Conservation (phyloP, 2,113 vertebrate species). For the Oxyruncus cristatus region DNA sequence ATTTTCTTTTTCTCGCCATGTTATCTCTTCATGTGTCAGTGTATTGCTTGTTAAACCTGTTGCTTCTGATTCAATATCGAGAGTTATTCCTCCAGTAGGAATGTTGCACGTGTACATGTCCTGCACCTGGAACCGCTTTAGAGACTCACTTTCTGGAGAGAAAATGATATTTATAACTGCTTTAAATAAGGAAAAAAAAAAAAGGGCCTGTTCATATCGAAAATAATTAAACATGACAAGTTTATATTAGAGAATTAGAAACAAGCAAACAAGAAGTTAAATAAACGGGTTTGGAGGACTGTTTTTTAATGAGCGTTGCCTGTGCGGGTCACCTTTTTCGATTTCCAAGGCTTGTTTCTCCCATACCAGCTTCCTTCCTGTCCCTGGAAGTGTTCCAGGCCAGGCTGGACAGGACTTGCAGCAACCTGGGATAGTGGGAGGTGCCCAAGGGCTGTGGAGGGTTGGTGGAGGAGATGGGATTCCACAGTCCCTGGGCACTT, state of each 20-base stretch:
- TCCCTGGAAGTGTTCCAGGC: background rate
- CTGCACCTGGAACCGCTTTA: slow-evolving; percentile 53
- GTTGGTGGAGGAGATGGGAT: background rate
- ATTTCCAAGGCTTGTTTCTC: background rate
- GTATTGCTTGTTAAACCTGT: background rate
- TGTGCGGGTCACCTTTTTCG: background rate
- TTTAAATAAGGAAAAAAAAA: slow-evolving; percentile 10
- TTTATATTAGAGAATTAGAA: background rate
- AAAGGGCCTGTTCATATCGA: background rate
- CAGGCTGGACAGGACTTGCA: background rate
- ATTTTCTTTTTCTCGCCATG: background rate
- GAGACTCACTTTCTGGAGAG: background rate
- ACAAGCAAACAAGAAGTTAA: background rate
- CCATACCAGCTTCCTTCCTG: background rate
- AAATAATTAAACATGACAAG: slow-evolving; percentile 45
- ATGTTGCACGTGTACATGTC: background rate
- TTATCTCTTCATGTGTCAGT: background rate
- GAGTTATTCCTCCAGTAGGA: slow-evolving; percentile 11
- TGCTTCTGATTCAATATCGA: slow-evolving; percentile 44
- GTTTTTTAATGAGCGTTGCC: background rate
- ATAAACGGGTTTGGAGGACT: background rate
- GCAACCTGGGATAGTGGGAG: accelerated
- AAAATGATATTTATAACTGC: slow-evolving; percentile 35
- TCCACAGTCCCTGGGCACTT: background rate
- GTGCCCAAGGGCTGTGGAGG: accelerated